phyloP scores from a whole-genome alignment of 2,797 vertebrate species.

The Gephyroberyx darwinii region DNA sequence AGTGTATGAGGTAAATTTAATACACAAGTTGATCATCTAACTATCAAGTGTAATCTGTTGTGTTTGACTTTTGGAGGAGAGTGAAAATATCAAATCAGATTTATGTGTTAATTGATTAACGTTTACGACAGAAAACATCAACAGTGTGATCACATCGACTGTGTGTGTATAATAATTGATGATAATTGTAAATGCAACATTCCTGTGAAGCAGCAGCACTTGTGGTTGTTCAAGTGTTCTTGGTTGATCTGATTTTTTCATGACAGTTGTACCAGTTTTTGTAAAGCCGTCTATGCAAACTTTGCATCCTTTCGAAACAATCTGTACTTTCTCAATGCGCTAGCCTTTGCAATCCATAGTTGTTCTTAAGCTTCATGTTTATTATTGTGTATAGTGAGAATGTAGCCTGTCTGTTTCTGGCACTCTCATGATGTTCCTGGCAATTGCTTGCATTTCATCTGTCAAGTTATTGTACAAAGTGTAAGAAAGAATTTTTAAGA shows the following conservation, averaged over 20 bases:
- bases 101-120: constrained; percentile 49
- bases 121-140: constrained; percentile 58
- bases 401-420: constrained; percentile 82
- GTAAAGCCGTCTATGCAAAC: constrained; percentile 96
- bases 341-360: constrained; percentile 80
- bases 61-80: constrained; percentile 35
- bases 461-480: constrained; percentile 98
- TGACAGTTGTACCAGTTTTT: constrained; percentile 72
- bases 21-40: constrained; percentile 34
- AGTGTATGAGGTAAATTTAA: constrained; percentile 57
- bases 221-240: constrained; percentile 54
- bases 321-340: constrained; percentile 79
- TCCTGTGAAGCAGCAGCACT: constrained; percentile 64
- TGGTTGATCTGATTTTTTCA: constrained; percentile 43
- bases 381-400: constrained; percentile 84
- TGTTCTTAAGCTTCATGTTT: constrained; percentile 73
- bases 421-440: constrained; percentile 82
- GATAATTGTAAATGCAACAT: constrained; percentile 65
- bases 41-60: constrained; percentile 36
- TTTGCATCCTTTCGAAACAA: constrained; percentile 87
- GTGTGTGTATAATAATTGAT: constrained; percentile 50
- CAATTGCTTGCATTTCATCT: constrained; percentile 93
- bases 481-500: constrained; percentile 99
- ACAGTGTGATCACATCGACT: constrained; percentile 49
- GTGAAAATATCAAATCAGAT: constrained; percentile 37